Percentiles rank a stretch among this genome's conserved stretches.
These are phyloP conservation scores for Oreochromis niloticus DNA, from an alignment of 2,113 vertebrate species.

Conservation along the genomic window DNA sequence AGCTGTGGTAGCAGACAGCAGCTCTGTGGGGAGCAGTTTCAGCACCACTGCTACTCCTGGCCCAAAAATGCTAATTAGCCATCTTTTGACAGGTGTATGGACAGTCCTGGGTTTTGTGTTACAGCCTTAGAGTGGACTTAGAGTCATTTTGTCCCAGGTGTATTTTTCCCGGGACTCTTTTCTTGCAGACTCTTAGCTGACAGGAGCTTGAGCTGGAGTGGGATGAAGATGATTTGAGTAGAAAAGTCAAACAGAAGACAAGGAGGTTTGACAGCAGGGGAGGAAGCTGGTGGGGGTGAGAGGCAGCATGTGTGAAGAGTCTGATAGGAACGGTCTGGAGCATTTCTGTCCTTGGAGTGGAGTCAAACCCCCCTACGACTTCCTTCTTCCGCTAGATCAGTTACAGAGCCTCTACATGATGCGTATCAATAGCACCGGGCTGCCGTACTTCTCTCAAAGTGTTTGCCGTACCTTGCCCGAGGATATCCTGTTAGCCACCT, in stretches of 20 bases:
- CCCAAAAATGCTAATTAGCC: constrained; percentile 37
- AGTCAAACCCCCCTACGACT: constrained; percentile 24
- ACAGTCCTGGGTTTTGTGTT: not conserved
- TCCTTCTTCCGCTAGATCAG: constrained; percentile 18
- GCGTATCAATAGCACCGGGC: not conserved
- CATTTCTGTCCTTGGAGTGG: constrained; percentile 43
- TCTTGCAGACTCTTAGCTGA: constrained; percentile 1
- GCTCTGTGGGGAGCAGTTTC: constrained; percentile 43
- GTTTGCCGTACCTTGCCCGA: not conserved
- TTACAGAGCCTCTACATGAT: not conserved
- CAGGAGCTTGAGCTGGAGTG: constrained; percentile 25
- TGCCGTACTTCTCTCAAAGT: not conserved
- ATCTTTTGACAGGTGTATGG: constrained; percentile 14
- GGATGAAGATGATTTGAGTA: constrained; percentile 58
- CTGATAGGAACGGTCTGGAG: constrained; percentile 51
- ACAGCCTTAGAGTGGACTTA: not conserved
- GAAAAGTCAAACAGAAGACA: constrained; percentile 61
- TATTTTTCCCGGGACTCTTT: not conserved
- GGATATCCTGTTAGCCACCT: constrained; percentile 12
- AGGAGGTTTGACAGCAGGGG: constrained; percentile 58
- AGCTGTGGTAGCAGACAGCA: constrained; percentile 52
- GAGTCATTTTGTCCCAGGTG: not conserved
- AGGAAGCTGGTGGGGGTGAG: constrained; percentile 21
- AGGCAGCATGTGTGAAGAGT: constrained; percentile 44
- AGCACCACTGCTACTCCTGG: not conserved